Base-by-base conservation (phyloP, 1,140 invertebrate genomes). In the Stegodyphus mimosarum region DNA sequence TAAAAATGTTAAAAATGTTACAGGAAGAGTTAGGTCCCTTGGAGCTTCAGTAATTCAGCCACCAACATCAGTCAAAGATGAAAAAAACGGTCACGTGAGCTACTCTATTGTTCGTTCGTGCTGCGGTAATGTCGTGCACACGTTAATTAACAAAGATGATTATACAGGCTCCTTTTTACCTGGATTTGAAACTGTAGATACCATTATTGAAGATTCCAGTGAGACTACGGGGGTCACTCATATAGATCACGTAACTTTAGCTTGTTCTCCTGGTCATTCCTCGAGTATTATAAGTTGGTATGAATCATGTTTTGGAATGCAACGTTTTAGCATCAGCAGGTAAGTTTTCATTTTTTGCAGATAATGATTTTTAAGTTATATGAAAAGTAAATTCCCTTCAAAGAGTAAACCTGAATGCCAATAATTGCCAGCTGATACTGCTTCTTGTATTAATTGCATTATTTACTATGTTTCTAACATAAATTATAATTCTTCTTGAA, bases 191-290 rank as follows among this genome's bases (percentile, higher is more conserved):
- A 9, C 80, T 6, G n/a, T 66, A 13, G 72, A 83, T 60, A 64
- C 77, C 72, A 33, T 33, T 33, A 15, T 72, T n/a, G 4, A n/a
- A 5, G 63, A 49, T n/a, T 50, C 48, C 48, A n/a, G 51, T n/a
- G 11, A 5, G 11, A 17, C 9, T 10, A 73, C 51, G 50, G 9
- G 6, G 13, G 49, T 77, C 64, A 89, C 89, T 13, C 89, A 91
- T 87, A 88, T 92, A 86, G 92, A 93, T 87, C 92, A 93, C 88
- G 88, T 92, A 0, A 90, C 92, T 7, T 89, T 90, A 83, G 91
- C 90, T 3, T 91, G 90, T 80, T 71, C 88, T 48, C 86, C 87
- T 79, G 91, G 91, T 7, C 88, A 90, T 78, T 90, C 91, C 15
- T 55, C 87, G 50, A 51, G 84, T 6, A 88, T 92, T 9, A 88